A percentile compares a stretch with the other conserved stretches of the same genome.
Conservation (phyloP, 2,888 invertebrate genomes). For the Stomorhina lunata region DNA sequence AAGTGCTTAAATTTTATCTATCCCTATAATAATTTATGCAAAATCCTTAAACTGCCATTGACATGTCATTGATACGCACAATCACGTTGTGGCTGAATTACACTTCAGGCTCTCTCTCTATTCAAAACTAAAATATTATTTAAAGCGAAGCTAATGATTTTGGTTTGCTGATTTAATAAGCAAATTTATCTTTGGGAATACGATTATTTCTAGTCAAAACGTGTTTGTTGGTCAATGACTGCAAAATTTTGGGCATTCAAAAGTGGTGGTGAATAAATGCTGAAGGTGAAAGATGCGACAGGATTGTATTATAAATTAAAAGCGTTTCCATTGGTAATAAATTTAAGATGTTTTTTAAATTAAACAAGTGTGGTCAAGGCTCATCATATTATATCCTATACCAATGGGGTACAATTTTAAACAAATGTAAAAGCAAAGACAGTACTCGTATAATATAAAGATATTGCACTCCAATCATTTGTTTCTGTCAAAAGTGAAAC, state of each 20-base stretch:
- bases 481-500: too few relatives aligned
- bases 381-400: too few relatives aligned
- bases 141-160: not conserved
- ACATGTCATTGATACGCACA: not conserved
- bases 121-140: not conserved
- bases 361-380: too few relatives aligned
- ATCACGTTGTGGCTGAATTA: not conserved
- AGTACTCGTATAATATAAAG: too few relatives aligned
- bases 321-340: too few relatives aligned
- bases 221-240: not conserved
- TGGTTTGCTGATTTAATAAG: not conserved
- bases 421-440: too few relatives aligned
- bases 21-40: conserved; percentile 7
- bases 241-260: not conserved
- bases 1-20: not conserved
- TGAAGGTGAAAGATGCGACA: too few relatives aligned
- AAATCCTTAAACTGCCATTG: not conserved
- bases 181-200: not conserved
- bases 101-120: not conserved
- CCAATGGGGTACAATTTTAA: too few relatives aligned
- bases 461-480: too few relatives aligned
- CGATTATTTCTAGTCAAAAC: not conserved
- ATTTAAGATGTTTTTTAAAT: too few relatives aligned
- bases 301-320: too few relatives aligned
- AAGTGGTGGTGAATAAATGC: too few relatives aligned